Conservation (phyloP, 2,888 invertebrate species). For the Dilophus febrilis region DNA sequence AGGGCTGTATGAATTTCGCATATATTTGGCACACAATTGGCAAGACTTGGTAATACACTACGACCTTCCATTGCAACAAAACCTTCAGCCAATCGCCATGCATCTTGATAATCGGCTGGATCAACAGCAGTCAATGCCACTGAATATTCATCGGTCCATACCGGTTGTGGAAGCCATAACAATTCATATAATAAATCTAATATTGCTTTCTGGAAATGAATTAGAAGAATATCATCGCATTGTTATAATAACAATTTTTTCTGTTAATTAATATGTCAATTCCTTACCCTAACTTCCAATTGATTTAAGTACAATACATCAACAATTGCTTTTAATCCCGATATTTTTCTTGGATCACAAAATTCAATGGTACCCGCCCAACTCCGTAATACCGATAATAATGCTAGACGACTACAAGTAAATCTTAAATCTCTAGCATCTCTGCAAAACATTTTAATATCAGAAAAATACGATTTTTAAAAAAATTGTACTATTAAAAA, state of each 20-base stretch:
- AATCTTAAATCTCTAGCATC: slow-evolving; percentile 67
- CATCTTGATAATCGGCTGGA: slow-evolving; percentile 66
- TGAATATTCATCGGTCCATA: slow-evolving; percentile 84
- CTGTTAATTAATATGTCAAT: background rate
- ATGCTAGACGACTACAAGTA: slow-evolving; percentile 66
- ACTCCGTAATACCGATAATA: slow-evolving; percentile 71
- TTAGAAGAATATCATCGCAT: background rate
- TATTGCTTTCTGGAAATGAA: slow-evolving; percentile 58
- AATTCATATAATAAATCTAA: slow-evolving; percentile 83
- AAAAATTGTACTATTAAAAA: background rate
- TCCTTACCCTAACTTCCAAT: slow-evolving; percentile 71
- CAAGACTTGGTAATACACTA: slow-evolving; percentile 68
- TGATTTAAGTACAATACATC: slow-evolving; percentile 72
- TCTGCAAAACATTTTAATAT: slow-evolving; percentile 24
- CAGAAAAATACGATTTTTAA: background rate
- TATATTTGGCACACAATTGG: slow-evolving; percentile 72
- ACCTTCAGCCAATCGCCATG: slow-evolving; percentile 81
- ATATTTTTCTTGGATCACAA: slow-evolving; percentile 58
- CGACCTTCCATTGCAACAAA: slow-evolving; percentile 90
- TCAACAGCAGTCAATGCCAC: slow-evolving; percentile 78
- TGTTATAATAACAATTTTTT: too few species aligned
- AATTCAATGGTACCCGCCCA: slow-evolving; percentile 85
- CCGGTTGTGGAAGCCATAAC: slow-evolving; percentile 70
- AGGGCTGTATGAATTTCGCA: slow-evolving; percentile 81
- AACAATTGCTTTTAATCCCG: slow-evolving; percentile 61